Conservation (phyloP, 2,888 invertebrate genomes). For the Allophyes oxyacanthae region DNA sequence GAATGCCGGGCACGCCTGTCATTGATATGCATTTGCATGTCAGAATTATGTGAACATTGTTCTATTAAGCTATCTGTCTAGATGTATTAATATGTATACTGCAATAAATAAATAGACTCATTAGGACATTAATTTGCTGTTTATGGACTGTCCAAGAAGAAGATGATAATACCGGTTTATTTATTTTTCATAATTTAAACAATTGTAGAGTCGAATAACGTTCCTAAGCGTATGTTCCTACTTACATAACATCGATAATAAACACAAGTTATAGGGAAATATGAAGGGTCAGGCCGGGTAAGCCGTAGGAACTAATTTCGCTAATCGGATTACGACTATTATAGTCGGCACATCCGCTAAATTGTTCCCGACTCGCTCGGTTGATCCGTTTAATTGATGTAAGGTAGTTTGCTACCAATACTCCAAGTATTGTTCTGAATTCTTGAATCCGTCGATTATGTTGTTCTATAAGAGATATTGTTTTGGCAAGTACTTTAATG, state of each 20-base stretch:
- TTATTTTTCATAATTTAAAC: conserved; percentile 5
- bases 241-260: conserved; percentile 24
- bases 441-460: conserved; percentile 6
- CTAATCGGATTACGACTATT: conserved; percentile 79
- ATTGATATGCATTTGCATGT: too few species aligned
- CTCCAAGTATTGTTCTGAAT: conserved; percentile 13
- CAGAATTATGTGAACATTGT: too few species aligned
- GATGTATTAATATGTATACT: too few species aligned
- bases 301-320: conserved; percentile 71
- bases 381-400: conserved; percentile 71
- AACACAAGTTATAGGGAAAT: conserved; percentile 29
- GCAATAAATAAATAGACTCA: too few species aligned
- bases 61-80: too few species aligned
- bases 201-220: conserved; percentile 1
- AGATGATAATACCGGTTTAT: too few species aligned
- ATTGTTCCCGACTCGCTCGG: conserved; percentile 68
- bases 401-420: conserved; percentile 38
- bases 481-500: too few species aligned
- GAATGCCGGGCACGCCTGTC: too few species aligned
- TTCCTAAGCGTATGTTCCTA: conserved; percentile 9
- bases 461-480: neutral
- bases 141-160: too few species aligned
- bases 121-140: too few species aligned
- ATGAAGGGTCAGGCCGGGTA: conserved; percentile 58
- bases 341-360: conserved; percentile 65